Evolutionary conservation across 2,797 vertebrate species (phyloP), one percentile per base, ranked within the genome.

Genomic region (Crenuchus spilurus): DNA sequence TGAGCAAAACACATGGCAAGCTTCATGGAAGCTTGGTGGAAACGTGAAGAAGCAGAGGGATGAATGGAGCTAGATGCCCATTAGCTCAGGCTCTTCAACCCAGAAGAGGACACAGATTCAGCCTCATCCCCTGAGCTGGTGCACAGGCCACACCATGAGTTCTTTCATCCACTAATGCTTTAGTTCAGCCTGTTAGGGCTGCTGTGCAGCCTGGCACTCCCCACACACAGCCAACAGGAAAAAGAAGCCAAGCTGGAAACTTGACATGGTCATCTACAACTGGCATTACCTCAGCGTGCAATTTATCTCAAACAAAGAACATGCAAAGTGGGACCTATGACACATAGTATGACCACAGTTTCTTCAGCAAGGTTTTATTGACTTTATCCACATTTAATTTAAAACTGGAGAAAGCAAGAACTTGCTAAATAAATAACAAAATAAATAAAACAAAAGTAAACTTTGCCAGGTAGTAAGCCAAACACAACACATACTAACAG

Each of bases 341-440:
- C 39, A 26, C 41, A 51, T 9, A 46, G 20, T 39, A 69, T 8
- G 42, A 72, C 44, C 30, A 66, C 28, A 6, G 48, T 69, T 71
- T 78, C 71, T 74, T 64, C 61, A 77, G 64, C 64, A 72, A 74
- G 74, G 35, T 75, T 84, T 84, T 84, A 84, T 84, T 84, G 77
- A 82, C 48, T 77, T 72, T 18, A 82, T 68, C 18, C 74, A 82
- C 71, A 71, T 68, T 54, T 62, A 63, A 46, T 57, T 78, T 39
- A 65, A 84, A 80, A 58, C 42, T 44, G 49, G 30, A 79, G 61
- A 73, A 73, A 81, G 46, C 54, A 72, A 72, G 52, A 42, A 41
- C 28, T 68, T 52, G 55, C 41, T 73, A 46, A 77, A 80, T 72
- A 79, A 83, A 78, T 73, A 63, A 60, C 51, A 31, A 66, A 75